Base-by-base conservation (phyloP, 2,113 vertebrate species). In the Tychaedon coryphoeus region DNA sequence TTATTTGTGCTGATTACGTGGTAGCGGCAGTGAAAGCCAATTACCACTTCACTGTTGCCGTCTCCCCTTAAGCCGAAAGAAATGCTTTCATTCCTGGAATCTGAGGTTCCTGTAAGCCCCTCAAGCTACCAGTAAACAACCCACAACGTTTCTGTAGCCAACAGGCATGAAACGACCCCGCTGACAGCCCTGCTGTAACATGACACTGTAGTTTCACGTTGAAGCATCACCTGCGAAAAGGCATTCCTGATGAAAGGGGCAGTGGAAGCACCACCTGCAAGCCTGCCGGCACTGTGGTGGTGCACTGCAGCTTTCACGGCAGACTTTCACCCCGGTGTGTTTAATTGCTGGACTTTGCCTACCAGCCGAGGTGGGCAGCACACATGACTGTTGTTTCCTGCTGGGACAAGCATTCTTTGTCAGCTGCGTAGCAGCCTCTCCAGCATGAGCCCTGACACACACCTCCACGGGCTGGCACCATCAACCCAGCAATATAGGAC, bases 271-370 rank as follows among this genome's bases (percentile, higher is more conserved):
- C 69, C 72, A n/a, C 14, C 42, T 0, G 0, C 50, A 62, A 81
- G 17, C 26, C 66, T 51, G 34, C 56, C 5, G 38, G 76, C 43
- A 13, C 51, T 0, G 3, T 8, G 58, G 42, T 45, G 78, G 19
- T 73, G 56, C 1, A 1, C 48, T 45, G 78, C 13, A 65, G 62
- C 54, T 92, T 76, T 76, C 58, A 73, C 14, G 28, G 51, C 72
- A 90, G 78, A 86, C 86, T 90, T 96, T 93, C 72, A 76, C 82
- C 86, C 74, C 19, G 2, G 7, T 38, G 24, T 73, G 34, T 61
- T 74, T 88, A 79, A 82, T 73, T 80, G 71, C 62, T 76, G 95
- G 86, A 95, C 92, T 96, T 95, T 92, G 79, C 78, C 75, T 93
- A 43, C 33, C 60, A 70, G 64, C 66, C 1, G 3, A 33, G 33